These are phyloP conservation scores for Dryadula phaetusa DNA, from an alignment of 2,888 invertebrate species.

Conservation along the genomic window DNA sequence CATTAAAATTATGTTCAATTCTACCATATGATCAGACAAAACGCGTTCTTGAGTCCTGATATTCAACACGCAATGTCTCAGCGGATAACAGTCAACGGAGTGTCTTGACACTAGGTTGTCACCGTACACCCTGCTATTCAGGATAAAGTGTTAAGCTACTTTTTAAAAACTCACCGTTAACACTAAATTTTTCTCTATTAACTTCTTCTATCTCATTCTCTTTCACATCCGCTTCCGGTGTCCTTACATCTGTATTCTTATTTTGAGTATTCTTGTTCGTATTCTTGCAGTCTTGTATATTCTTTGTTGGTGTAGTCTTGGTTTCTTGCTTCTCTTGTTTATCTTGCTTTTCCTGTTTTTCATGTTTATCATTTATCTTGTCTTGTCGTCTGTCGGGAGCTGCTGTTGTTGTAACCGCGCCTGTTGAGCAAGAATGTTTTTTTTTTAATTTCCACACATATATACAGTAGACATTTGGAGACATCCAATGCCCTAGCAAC, in stretches of 20 bases:
- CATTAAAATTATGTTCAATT: too few relatives aligned
- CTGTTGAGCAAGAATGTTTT: constrained; percentile 37
- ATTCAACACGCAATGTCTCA: too few relatives aligned
- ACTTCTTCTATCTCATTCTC: constrained; percentile 50
- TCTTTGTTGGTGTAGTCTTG: constrained; percentile 39
- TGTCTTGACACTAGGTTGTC: too few relatives aligned
- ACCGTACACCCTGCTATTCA: too few relatives aligned
- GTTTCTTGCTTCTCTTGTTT: constrained; percentile 5
- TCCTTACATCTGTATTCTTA: constrained; percentile 43
- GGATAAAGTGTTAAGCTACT: not conserved
- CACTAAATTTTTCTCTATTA: constrained; percentile 59
- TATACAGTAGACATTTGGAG: not conserved
- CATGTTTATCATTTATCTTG: constrained; percentile 22
- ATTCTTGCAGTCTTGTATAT: constrained; percentile 42
- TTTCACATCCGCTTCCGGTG: constrained; percentile 43
- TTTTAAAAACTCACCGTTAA: constrained; percentile 61
- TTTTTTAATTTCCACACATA: too few relatives aligned
- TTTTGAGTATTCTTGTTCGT: constrained; percentile 41
- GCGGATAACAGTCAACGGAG: too few relatives aligned
- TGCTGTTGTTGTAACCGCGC: constrained; percentile 62
- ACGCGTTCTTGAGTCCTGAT: too few relatives aligned
- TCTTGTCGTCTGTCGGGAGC: constrained; percentile 49
- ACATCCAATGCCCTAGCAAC: too few relatives aligned
- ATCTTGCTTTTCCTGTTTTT: constrained; percentile 4
- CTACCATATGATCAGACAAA: too few relatives aligned